A percentile compares a stretch with the other conserved stretches of the same genome.
phyloP scores from a whole-genome alignment of 2,113 vertebrate genomes.

The Lampris incognitus region DNA sequence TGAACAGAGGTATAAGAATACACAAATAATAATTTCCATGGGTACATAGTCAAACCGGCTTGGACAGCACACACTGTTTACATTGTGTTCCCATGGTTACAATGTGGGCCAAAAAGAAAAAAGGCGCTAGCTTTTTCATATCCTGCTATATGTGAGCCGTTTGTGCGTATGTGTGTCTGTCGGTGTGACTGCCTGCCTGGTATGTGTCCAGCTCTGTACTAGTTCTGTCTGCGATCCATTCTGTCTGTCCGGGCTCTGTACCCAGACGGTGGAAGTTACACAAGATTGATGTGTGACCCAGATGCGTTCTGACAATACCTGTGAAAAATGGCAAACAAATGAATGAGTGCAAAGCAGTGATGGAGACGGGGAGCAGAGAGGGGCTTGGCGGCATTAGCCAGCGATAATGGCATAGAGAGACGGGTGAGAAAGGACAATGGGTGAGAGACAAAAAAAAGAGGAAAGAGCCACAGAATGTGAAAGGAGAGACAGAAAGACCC shows the following conservation, averaged over 20 bases:
- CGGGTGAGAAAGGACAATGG: slow-evolving; percentile 44
- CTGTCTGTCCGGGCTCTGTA: slow-evolving; percentile 38
- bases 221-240: slow-evolving; percentile 46
- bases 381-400: slow-evolving; percentile 5
- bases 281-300: slow-evolving; percentile 68
- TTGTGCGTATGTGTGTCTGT: not conserved
- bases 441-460: slow-evolving; percentile 47
- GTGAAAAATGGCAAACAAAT: slow-evolving; percentile 46
- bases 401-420: slow-evolving; percentile 58
- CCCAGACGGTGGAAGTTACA: slow-evolving; percentile 63
- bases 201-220: slow-evolving; percentile 13
- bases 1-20: slow-evolving; percentile 37
- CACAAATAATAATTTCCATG: slow-evolving; percentile 61
- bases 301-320: slow-evolving; percentile 56
- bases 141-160: slow-evolving; percentile 1
- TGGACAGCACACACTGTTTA: slow-evolving; percentile 64
- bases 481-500: slow-evolving; percentile 46
- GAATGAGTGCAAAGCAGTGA: slow-evolving; percentile 29
- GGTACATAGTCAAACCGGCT: slow-evolving; percentile 41
- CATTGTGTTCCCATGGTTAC: slow-evolving; percentile 67
- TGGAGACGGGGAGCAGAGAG: slow-evolving; percentile 7
- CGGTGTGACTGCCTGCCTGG: not conserved
- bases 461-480: slow-evolving; percentile 16
- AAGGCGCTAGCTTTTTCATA: slow-evolving; percentile 29
- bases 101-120: slow-evolving; percentile 39